These are phyloP conservation scores for Cephus sareptanus DNA, from an alignment of 2,888 invertebrate species.

Conservation along the genomic window DNA sequence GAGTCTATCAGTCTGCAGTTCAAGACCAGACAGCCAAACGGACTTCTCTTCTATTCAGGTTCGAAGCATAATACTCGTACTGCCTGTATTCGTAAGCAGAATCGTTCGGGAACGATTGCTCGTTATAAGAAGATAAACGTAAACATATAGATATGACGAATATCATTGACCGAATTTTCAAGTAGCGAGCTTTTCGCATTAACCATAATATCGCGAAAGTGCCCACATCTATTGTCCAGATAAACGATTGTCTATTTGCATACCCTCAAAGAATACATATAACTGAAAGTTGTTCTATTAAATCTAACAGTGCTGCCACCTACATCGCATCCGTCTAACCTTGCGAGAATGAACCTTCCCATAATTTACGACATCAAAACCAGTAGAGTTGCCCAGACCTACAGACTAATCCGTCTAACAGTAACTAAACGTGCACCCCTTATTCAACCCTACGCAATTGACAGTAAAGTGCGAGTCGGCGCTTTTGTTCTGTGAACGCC, in stretches of 20 bases:
- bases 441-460: no score
- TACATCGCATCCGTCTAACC: no score
- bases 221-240: conserved; percentile 28
- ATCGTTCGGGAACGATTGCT: no score
- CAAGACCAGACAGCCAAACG: conserved; percentile 91
- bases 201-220: neutral
- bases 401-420: no score
- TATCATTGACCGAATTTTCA: neutral
- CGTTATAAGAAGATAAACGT: neutral
- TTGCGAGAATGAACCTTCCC: no score
- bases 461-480: no score
- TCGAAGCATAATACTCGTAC: conserved; percentile 48
- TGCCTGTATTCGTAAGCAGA: neutral
- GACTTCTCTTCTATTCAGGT: conserved; percentile 94
- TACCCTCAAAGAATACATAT: conserved; percentile 19
- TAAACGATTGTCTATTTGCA: conserved; percentile 30
- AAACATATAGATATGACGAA: neutral
- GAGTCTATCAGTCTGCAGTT: conserved; percentile 92
- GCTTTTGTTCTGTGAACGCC: no score
- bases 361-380: no score
- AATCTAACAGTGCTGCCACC: conserved; percentile 18
- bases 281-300: conserved; percentile 28
- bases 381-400: no score
- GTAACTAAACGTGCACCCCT: no score
- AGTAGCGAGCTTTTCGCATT: neutral